phyloP scores from a whole-genome alignment of 2,797 vertebrate species.

The Melanotaenia maccullochi region DNA sequence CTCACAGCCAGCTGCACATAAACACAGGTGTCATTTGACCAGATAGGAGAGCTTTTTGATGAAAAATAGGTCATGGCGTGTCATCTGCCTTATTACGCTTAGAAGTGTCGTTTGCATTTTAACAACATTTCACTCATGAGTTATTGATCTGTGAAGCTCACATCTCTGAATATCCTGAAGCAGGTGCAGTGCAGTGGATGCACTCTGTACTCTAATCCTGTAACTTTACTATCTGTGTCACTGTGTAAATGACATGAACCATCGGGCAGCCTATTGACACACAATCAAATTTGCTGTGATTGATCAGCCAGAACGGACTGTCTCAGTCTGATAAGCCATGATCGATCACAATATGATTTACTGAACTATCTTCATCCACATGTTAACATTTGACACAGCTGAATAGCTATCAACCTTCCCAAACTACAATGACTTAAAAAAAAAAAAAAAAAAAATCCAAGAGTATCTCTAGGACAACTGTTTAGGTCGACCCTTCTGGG shows the following conservation, averaged over 20 bases:
- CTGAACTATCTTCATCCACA: no score
- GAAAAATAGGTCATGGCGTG: neutral
- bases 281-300: neutral
- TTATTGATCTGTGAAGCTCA: slow-evolving; percentile 1
- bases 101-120: neutral
- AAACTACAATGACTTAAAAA: no score
- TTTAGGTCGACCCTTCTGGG: no score
- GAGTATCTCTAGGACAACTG: no score
- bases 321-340: no score
- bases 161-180: neutral
- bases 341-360: no score
- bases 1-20: neutral
- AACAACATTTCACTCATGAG: neutral
- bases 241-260: neutral
- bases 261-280: neutral
- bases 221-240: neutral
- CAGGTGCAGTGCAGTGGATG: neutral
- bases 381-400: no score
- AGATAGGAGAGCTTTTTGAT: neutral
- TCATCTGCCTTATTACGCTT: neutral
- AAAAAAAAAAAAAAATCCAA: no score
- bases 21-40: neutral
- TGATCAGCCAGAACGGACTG: neutral
- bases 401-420: no score
- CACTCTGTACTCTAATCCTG: neutral